Evolutionary conservation across 1,140 invertebrate genomes (phyloP), one percentile per base, ranked within the genome.

Genomic region (Oncopeltus fasciatus): DNA sequence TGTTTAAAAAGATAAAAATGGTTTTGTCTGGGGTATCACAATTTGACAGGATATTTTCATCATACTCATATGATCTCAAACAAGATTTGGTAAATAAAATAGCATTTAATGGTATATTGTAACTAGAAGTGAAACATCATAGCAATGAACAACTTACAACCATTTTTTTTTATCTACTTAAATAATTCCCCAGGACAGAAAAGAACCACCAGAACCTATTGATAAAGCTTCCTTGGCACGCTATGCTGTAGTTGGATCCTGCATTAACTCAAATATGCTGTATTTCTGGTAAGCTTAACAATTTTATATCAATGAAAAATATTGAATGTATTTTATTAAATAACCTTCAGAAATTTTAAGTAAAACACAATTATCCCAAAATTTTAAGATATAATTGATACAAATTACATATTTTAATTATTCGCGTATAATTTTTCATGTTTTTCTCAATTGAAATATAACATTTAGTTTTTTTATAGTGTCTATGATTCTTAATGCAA

Each of bases 231-330:
- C 74, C 33, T 69, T 83, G 51, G 74, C 71, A 66, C 70, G 81
- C 68, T 84, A 81, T 73, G 78, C 74, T 2, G 70, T 83, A 33
- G 77, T 83, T 70, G 82, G 81, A 43, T 81, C 81, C 20, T 72
- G 69, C 47, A 72, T 79, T 57, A 81, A 79, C 69, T 79, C 81
- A 26, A 82, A 82, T 31, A 74, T 81, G 53, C 70, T 85, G 59
- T 81, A 78, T 68, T 71, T 74, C 69, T 84, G 82, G 82, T 83
- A 77, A 72, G 56, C n/a, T n/a, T n/a, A n/a, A n/a, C n/a, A n/a
- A n/a, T n/a, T n/a, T n/a, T n/a, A n/a, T n/a, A n/a, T n/a, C n/a
- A n/a, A n/a, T n/a, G n/a, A n/a, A n/a, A n/a, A n/a, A n/a, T n/a
- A n/a, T n/a, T n/a, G n/a, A n/a, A n/a, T n/a, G n/a, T n/a, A n/a